Evolutionary conservation across 2,113 vertebrate species (phyloP).

Genomic region (Erythrolamprus reginae): DNA sequence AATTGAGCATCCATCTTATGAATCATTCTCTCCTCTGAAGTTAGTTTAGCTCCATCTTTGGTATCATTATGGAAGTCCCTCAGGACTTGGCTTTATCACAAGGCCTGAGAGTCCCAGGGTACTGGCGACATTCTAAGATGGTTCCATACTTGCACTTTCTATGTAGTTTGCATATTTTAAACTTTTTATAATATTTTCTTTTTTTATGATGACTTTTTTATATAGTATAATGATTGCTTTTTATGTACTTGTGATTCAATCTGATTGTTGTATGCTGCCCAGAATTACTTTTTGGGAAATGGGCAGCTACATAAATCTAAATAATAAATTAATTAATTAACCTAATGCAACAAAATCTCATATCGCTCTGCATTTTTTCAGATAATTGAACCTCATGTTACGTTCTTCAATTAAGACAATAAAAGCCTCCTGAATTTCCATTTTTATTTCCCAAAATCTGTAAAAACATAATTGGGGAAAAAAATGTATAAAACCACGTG

Average conservation of each 20-base stretch:
- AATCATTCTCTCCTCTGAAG: not conserved
- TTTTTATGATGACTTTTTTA: not conserved
- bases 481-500: conserved; percentile 8
- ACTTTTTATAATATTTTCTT: not conserved
- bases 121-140: not conserved
- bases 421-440: not conserved
- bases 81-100: not conserved
- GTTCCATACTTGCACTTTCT: not conserved
- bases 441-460: conserved; percentile 8
- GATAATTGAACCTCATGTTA: not conserved
- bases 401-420: not conserved
- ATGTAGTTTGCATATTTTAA: not conserved
- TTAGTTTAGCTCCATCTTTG: not conserved
- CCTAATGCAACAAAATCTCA: not conserved
- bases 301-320: not conserved
- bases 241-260: not conserved
- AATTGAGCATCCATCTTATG: not conserved
- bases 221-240: not conserved
- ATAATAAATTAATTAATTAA: not conserved
- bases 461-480: conserved; percentile 13
- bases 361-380: not conserved
- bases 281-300: not conserved
- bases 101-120: not conserved
- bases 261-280: not conserved
- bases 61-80: not conserved